Evolutionary conservation across 2,888 invertebrate species (phyloP), one percentile per base, ranked within the genome.

Genomic region (Pyralis farinalis): DNA sequence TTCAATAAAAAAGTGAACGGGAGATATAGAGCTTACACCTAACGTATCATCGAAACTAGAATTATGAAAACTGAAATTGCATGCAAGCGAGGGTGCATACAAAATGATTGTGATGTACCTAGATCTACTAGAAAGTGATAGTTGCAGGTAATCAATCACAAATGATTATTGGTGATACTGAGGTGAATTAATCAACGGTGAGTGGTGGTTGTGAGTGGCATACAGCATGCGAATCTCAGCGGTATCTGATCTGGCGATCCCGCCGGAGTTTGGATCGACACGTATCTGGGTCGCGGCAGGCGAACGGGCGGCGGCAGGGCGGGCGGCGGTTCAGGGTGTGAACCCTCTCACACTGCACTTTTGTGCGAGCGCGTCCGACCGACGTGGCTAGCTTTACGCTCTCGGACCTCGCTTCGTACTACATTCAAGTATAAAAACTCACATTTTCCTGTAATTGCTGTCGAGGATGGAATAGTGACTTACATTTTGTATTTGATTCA

Each of bases 401-500:
- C 59, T 64, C 70, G 56, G 66, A 63, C 70, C 30, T 37, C 63
- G 60, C 44, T 22, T 33, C 16, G 27, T 22, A 32, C 39, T 28
- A 2, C 62, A 65, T 64, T 61, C 52, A 52, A 65, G 58, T 47
- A 52, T 54, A 63, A 44, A 44, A 45, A 51, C 42, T 25, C 32
- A 38, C 38, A 32, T 12, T 43, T 28, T 32, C 40, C 2, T 34
- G 31, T 9, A 31, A 47, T 51, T 49, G 33, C 40, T 34, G 33
- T 38, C 42, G 39, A 38, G 44, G 35, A 10, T 12, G 9, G 20
- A n/a, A 10, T 6, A 9, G 22, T 11, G 9, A 93, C 94, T 94
- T 90, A 96, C 96, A 88, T 92, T 93, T 89, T 95, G 94, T 69
- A 96, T 94, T 77, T 96, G 96, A 71, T 93, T 94, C 94, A 96